A percentile compares a stretch with the other conserved stretches of the same genome.
phyloP scores from a whole-genome alignment of 2,888 invertebrate species.

The Stenurella melanura region DNA sequence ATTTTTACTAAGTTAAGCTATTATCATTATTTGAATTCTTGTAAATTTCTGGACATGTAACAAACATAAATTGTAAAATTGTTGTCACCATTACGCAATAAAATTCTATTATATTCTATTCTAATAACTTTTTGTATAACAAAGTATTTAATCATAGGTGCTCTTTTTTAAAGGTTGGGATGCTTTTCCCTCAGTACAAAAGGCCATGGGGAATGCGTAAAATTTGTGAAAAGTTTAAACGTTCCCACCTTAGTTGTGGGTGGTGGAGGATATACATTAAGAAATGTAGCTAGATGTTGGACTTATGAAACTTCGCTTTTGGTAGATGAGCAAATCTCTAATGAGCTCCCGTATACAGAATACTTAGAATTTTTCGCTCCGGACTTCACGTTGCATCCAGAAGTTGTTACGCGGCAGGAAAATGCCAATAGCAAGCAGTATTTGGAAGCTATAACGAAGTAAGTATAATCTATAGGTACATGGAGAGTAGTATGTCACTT shows the following conservation, averaged over 20 bases:
- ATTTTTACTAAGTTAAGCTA: no score
- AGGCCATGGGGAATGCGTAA: conserved; percentile 98
- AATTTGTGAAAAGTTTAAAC: conserved; percentile 93
- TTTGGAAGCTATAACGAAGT: conserved; percentile 89
- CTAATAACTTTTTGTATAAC: no score
- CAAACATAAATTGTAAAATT: no score
- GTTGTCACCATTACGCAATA: no score
- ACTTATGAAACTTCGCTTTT: conserved; percentile 97
- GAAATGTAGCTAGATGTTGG: conserved; percentile 99
- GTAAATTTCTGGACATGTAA: no score
- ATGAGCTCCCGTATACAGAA: conserved; percentile 96
- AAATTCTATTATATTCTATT: no score
- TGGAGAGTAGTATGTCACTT: not conserved
- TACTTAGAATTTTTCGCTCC: conserved; percentile 98
- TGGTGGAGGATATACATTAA: conserved; percentile 89
- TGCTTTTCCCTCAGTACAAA: conserved; percentile 96
- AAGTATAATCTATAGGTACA: conserved; percentile 44
- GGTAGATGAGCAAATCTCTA: conserved; percentile 93
- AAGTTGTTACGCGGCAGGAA: conserved; percentile 88
- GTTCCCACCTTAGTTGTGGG: conserved; percentile 85
- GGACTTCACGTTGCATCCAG: conserved; percentile 96
- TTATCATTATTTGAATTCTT: no score
- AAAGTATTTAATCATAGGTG: no score
- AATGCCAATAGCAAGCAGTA: conserved; percentile 98
- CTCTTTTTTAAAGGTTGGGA: conserved; percentile 79